phyloP scores from a whole-genome alignment of 2,888 invertebrate species.

The Palloptera scutellata region DNA sequence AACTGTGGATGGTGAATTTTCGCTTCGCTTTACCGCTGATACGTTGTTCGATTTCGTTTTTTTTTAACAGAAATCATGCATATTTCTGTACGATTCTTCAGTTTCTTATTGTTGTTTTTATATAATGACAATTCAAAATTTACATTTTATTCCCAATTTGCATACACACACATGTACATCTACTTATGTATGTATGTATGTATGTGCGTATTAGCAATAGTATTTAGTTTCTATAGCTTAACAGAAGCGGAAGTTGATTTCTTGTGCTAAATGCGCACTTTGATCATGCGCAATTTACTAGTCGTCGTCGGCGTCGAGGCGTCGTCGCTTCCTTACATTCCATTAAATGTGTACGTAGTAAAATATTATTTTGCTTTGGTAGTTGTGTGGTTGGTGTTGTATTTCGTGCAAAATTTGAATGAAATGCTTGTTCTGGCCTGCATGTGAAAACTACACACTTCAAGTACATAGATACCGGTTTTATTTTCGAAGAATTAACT shows the following conservation, averaged over 20 bases:
- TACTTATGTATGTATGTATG: too few relatives aligned
- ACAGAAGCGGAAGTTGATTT: conserved; percentile 31
- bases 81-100: neutral
- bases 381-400: neutral
- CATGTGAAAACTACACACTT: too few relatives aligned
- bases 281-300: conserved; percentile 33
- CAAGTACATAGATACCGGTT: too few relatives aligned
- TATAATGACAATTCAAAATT: too few relatives aligned
- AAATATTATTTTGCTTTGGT: neutral
- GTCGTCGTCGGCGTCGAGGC: neutral
- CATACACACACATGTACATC: too few relatives aligned
- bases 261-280: conserved; percentile 34
- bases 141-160: too few relatives aligned
- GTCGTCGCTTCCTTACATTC: neutral
- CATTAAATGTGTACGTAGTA: neutral
- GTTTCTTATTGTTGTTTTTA: neutral
- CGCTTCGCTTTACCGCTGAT: conserved; percentile 1
- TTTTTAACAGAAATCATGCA: neutral
- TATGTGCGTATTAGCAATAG: neutral
- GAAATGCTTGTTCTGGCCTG: neutral
- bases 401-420: neutral
- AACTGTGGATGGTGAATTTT: conserved; percentile 36
- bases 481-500: too few relatives aligned
- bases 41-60: neutral
- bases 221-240: neutral